phyloP scores from a whole-genome alignment of 2,113 vertebrate species.

The Desmodus rotundus region DNA sequence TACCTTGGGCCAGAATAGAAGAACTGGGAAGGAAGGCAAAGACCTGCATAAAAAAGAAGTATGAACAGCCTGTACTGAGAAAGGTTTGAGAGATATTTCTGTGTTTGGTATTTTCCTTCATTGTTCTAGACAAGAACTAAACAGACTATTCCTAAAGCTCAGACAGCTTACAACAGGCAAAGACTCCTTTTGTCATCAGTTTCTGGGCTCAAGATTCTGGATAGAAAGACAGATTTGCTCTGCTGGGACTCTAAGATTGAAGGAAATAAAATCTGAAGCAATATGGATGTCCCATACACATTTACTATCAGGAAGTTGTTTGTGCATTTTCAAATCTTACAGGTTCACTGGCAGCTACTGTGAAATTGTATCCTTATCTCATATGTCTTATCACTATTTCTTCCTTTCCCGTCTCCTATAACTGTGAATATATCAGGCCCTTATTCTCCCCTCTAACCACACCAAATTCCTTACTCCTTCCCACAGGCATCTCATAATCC shows the following conservation, averaged over 20 bases:
- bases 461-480: background rate
- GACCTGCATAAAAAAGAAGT: background rate
- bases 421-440: background rate
- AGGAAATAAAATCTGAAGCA: background rate
- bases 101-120: background rate
- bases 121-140: background rate
- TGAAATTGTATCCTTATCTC: background rate
- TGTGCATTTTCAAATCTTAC: background rate
- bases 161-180: background rate
- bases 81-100: background rate
- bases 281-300: background rate
- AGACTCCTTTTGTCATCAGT: background rate
- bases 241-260: background rate
- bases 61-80: background rate
- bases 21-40: background rate
- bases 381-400: background rate
- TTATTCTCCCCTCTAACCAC: background rate
- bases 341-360: background rate
- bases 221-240: background rate
- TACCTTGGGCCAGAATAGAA: background rate
- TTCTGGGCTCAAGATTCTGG: background rate
- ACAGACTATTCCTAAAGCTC: background rate
- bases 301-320: background rate
- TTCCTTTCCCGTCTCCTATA: background rate
- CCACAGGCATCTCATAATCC: background rate